A percentile compares a stretch with the other conserved stretches of the same genome.
phyloP scores from a whole-genome alignment of 2,888 invertebrate species.

The Drosophila phalerata region DNA sequence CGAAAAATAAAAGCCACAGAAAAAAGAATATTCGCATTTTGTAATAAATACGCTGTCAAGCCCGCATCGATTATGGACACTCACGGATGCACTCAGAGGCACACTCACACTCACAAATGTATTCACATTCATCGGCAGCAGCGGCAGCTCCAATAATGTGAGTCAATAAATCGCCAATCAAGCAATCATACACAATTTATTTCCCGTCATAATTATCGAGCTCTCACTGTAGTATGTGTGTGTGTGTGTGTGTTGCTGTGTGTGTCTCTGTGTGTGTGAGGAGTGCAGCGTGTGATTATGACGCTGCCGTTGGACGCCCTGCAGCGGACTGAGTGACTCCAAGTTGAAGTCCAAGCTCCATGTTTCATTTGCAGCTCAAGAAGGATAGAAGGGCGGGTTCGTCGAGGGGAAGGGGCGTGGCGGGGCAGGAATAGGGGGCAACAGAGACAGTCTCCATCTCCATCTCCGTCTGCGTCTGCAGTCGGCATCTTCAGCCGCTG shows the following conservation, averaged over 20 bases:
- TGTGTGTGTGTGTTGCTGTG: slow-evolving; percentile 15
- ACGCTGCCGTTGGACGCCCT: slow-evolving; percentile 79
- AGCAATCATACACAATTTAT: slow-evolving; percentile 85
- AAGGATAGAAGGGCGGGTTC: background rate
- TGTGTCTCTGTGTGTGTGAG: slow-evolving; percentile 31
- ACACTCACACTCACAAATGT: slow-evolving; percentile 15
- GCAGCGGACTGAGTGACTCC: slow-evolving; percentile 65
- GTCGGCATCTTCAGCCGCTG: slow-evolving; percentile 52
- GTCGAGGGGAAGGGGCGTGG: background rate
- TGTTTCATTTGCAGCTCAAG: slow-evolving; percentile 50
- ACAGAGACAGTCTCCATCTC: slow-evolving; percentile 43
- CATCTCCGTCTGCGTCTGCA: slow-evolving; percentile 12
- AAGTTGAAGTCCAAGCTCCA: slow-evolving; percentile 34
- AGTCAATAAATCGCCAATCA: slow-evolving; percentile 84
- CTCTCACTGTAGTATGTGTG: slow-evolving; percentile 24
- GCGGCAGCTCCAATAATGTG: slow-evolving; percentile 76
- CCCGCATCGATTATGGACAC: slow-evolving; percentile 83
- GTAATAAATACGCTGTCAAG: slow-evolving; percentile 82
- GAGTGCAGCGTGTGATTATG: slow-evolving; percentile 77
- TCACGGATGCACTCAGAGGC: slow-evolving; percentile 63
- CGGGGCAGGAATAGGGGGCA: background rate
- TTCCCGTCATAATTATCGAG: slow-evolving; percentile 84
- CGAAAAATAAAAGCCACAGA: slow-evolving; percentile 11
- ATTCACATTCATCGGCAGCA: slow-evolving; percentile 43
- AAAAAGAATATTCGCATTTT: slow-evolving; percentile 71